Conservation (phyloP, 2,113 vertebrate species). For the Mobula birostris region DNA sequence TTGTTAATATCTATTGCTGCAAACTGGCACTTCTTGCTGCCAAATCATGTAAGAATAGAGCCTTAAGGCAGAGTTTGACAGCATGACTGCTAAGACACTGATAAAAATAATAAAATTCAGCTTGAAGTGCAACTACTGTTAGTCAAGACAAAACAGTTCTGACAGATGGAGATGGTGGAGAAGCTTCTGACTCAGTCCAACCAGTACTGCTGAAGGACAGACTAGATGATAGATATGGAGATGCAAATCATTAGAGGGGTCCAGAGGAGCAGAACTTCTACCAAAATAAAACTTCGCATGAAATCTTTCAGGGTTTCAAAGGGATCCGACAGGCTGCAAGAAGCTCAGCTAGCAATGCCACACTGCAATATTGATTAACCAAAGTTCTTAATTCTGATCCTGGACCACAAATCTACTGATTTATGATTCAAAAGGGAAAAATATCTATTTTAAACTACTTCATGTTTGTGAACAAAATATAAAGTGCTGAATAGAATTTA, state of each 20-base stretch:
- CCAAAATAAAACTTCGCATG: background rate
- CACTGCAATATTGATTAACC: background rate
- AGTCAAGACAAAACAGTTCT: background rate
- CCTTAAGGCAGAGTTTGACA: background rate
- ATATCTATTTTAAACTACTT: background rate
- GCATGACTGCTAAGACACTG: background rate
- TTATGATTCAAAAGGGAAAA: background rate
- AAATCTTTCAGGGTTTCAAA: background rate
- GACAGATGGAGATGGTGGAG: background rate
- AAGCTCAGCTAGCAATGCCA: background rate
- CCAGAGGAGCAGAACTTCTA: background rate
- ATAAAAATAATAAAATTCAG: conserved; percentile 10
- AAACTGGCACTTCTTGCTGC: background rate
- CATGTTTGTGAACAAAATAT: background rate
- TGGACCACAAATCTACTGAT: background rate
- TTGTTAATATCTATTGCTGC: conserved; percentile 4
- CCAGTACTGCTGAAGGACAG: background rate
- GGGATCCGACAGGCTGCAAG: background rate
- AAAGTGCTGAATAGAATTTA: background rate
- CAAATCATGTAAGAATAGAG: background rate
- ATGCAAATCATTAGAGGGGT: background rate
- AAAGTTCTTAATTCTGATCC: background rate
- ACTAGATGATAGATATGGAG: background rate
- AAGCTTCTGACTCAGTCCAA: background rate
- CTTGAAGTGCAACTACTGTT: background rate